Percentiles rank a stretch among this genome's conserved stretches.
phyloP scores from a whole-genome alignment of 2,113 vertebrate genomes.

The Chaetodon auriga region DNA sequence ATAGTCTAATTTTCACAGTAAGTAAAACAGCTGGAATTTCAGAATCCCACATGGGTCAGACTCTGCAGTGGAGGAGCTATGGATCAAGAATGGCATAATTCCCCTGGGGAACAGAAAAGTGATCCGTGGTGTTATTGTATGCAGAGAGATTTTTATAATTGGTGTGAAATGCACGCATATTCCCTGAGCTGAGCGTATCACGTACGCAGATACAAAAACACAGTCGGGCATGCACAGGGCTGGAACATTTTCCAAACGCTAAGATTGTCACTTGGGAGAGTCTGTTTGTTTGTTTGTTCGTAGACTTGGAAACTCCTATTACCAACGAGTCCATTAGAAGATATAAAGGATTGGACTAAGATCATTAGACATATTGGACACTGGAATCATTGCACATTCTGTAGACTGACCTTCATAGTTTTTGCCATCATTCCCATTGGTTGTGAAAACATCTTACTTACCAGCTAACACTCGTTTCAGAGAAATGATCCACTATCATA shows the following conservation, averaged over 20 bases:
- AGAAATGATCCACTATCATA: background rate
- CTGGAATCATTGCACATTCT: background rate
- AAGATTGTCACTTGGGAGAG: conserved; percentile 21
- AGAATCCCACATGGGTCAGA: conserved; percentile 9
- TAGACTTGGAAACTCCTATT: background rate
- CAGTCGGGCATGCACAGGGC: conserved; percentile 8
- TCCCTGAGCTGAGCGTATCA: conserved; percentile 36
- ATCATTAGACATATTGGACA: background rate
- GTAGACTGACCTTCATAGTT: background rate
- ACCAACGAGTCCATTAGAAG: background rate
- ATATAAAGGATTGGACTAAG: background rate
- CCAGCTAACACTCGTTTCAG: background rate
- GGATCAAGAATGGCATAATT: conserved; percentile 23
- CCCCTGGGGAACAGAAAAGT: conserved; percentile 1
- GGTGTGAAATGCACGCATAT: conserved; percentile 63
- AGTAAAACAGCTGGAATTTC: conserved; percentile 30
- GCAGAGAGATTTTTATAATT: conserved; percentile 63
- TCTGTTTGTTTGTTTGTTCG: background rate
- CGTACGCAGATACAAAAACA: conserved; percentile 36
- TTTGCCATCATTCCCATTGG: background rate
- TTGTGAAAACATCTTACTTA: background rate
- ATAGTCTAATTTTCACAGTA: background rate
- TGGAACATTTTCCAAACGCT: conserved; percentile 5
- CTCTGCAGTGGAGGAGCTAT: conserved; percentile 19
- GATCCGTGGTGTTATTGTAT: conserved; percentile 23